Evolutionary conservation across 2,113 vertebrate genomes (phyloP), one percentile per base, ranked within the genome.

Genomic region (Saccopteryx bilineata): DNA sequence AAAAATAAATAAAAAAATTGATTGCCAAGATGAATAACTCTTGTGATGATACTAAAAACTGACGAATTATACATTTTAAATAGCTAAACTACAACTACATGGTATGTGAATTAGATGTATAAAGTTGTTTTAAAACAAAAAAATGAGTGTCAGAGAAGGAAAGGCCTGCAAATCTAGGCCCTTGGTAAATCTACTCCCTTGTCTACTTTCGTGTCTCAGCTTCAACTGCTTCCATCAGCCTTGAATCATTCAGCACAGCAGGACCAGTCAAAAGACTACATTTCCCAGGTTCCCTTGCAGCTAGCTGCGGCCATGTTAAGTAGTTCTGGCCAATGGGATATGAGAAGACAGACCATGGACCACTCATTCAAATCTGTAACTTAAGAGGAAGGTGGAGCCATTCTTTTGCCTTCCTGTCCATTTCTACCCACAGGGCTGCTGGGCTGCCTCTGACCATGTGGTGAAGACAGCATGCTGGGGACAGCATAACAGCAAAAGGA

Each of bases 251-350:
- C 63, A 66, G 31, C 31, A 65, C 15, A 10, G 0, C 28, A 5
- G 9, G 6, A 17, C 78, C 46, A 60, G 18, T 61, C 9, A 39
- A 33, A 33, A 74, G 28, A 91, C 61, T 56, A 78, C 56, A 88
- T 71, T 78, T 66, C 48, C 92, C 84, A 90, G 93, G 26, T 15
- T 75, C 60, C 85, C 54, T 75, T 69, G 93, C 72, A 81, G 65
- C 68, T 31, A 56, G 9, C 21, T 15, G 1, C 54, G 46, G 19
- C 8, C 90, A 80, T 3, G 7, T 80, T 80, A 58, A 80, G 6
- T 8, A 18, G 39, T 46, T 78, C 61, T 39, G 26, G 50, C 78
- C 50, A 81, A 48, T 56, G 26, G 58, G 74, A 19, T 60, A 68
- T 13, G 56, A 92, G 63, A 60, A 63, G 31, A 71, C 14, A 61